Evolutionary conservation across 1,140 invertebrate genomes (phyloP).

Genomic region (Drosophila bipectinata): DNA sequence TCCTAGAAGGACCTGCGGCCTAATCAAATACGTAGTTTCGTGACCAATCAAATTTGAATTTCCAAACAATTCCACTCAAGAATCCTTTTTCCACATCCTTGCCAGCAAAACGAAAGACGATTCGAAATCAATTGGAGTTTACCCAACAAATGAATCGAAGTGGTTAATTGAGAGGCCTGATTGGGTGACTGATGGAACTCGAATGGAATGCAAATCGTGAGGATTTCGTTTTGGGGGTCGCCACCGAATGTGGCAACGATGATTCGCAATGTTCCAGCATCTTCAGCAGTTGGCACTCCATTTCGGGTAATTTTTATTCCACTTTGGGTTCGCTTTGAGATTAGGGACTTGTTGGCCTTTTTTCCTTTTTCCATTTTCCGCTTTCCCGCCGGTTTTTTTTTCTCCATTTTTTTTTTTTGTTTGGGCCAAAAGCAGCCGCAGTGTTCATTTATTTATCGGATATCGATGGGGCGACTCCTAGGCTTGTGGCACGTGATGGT

Average conservation of each 20-base stretch:
- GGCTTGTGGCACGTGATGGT: constrained; percentile 28
- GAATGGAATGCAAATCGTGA: constrained; percentile 19
- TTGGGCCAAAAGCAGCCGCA: constrained; percentile 13
- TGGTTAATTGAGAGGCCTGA: constrained; percentile 31
- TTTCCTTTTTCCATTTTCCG: neutral
- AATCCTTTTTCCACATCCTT: neutral
- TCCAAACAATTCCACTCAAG: neutral
- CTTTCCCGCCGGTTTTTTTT: neutral
- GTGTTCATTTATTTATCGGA: constrained; percentile 48
- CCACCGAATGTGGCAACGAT: neutral
- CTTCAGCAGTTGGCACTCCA: constrained; percentile 35
- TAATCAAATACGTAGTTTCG: neutral
- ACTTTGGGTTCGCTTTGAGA: constrained; percentile 10
- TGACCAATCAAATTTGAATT: neutral
- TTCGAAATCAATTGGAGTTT: constrained; percentile 15
- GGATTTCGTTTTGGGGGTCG: constrained; percentile 6
- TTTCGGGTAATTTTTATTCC: constrained; percentile 25
- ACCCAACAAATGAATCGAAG: constrained; percentile 19
- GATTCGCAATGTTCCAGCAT: constrained; percentile 27
- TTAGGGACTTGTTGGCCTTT: constrained; percentile 11
- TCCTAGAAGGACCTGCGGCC: neutral
- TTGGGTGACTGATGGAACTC: constrained; percentile 6
- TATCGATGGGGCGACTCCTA: constrained; percentile 27
- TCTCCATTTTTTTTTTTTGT: neutral
- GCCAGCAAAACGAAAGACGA: no score